Evolutionary conservation across 1,140 invertebrate species (phyloP), one percentile per base, ranked within the genome.

Genomic region (Varroa destructor): DNA sequence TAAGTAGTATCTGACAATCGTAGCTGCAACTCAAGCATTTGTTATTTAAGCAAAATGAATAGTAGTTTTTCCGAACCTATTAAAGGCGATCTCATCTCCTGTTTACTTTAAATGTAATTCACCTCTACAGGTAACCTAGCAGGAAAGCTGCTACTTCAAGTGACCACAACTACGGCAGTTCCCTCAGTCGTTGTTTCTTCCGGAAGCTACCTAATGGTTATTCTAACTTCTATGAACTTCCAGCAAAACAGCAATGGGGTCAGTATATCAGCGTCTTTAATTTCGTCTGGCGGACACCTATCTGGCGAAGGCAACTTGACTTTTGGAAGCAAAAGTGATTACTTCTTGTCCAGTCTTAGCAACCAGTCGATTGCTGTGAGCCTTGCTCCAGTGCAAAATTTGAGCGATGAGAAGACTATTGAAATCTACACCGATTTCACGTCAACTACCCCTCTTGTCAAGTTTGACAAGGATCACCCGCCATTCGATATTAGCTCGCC

Each of bases 401-500:
- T 67, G 61, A 40, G 8, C 37, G 61, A 2, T 3, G 36, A 3
- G 12, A 12, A 67, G 61, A 67, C 40, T 12, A 12, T 67, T 46
- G 61, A 2, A 1, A 46, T 67, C 36, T 37, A 14, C 61, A 37
- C 61, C 14, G 61, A 67, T 46, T 67, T 46, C 14, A 4, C 46
- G 61, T 40, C 40, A 51, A 51, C 46, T 3, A 51, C 46, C 3
- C 46, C 46, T 2, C 2, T 67, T 8, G 37, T 67, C 2, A 67
- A 12, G 12, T 67, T 67, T 37, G 37, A 67, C 46, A 46, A 40
- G n/a, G 37, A 12, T 37, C 40, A 8, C 12, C 12, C 14, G 2
- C 61, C 12, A 3, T 67, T 67, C 37, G 61, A 67, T 40, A 12
- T 67, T 2, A 67, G 61, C 46, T 67, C 61, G 12, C 61, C 61